Percentiles rank a stretch among this genome's conserved stretches.
These are phyloP conservation scores for Anomalospiza imberbis DNA, from an alignment of 2,797 vertebrate species.

Conservation along the genomic window DNA sequence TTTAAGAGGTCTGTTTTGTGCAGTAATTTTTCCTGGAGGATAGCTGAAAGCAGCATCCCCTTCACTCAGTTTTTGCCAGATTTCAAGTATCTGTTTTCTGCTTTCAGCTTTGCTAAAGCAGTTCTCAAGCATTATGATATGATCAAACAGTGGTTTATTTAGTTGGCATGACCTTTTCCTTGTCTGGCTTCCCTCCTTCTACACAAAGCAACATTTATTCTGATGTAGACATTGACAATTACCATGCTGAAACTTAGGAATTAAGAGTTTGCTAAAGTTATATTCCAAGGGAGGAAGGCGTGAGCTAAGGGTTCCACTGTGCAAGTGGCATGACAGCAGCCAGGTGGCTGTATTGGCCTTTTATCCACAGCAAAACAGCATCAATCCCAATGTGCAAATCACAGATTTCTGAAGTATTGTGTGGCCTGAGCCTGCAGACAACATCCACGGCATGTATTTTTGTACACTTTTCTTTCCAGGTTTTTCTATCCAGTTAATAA, in stretches of 20 bases:
- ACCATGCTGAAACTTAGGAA: neutral
- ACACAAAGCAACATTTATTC: neutral
- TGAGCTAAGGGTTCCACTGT: neutral
- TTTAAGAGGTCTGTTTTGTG: neutral
- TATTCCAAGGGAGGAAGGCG: neutral
- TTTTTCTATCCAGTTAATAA: neutral
- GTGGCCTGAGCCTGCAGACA: neutral
- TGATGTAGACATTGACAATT: neutral
- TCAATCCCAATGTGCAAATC: neutral
- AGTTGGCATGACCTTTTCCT: neutral
- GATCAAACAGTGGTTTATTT: neutral
- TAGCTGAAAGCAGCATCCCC: neutral
- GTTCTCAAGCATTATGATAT: neutral
- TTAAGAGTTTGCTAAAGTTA: neutral
- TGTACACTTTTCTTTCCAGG: neutral
- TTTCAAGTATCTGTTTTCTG: neutral
- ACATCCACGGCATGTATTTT: neutral
- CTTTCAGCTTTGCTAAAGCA: neutral
- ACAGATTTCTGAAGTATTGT: neutral
- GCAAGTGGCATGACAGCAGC: neutral
- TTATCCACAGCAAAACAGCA: neutral
- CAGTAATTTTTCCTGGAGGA: neutral
- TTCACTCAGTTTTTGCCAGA: neutral
- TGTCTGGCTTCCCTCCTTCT: neutral
- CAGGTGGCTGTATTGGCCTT: neutral